Evolutionary conservation across 1,140 invertebrate genomes (phyloP), one percentile per base, ranked within the genome.

Genomic region (Cydia fagiglandana): DNA sequence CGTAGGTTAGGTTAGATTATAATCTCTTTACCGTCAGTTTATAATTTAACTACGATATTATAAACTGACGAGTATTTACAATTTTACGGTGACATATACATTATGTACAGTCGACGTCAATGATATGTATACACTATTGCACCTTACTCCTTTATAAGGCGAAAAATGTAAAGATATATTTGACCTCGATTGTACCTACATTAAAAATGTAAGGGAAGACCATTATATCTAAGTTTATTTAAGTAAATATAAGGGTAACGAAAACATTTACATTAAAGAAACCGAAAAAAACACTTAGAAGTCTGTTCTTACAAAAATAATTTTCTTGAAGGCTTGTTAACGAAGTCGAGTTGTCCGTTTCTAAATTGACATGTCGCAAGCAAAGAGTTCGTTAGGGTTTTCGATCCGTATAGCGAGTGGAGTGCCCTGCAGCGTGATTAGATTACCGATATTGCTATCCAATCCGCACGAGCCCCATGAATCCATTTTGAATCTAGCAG

Each of bases 321-420:
- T 53, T 17, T n/a, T 17, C 50, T 53, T n/a, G 50, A n/a, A 53
- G 13, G 50, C n/a, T 17, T n/a, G 50, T 53, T 53, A 53, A 53
- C 47, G 10, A 7, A 17, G 50, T 53, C 17, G 50, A n/a, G 12
- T 50, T 50, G 47, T 50, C 50, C 50, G 50, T 53, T 53, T 53
- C 17, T 6, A 1, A 53, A 3, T 4, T 17, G 50, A 53, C 50
- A n/a, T 53, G 41, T 53, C 50, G 50, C 50, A n/a, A 17, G 50
- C 13, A n/a, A 53, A 53, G 50, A 53, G 50, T 53, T 53, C 50
- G 50, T 53, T 53, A 53, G 50, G 7, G 50, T 53, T 53, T n/a
- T n/a, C 4, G 50, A 17, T 45, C 41, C 12, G 41, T 12, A 12
- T 45, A n/a, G 50, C 15, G 50, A 53, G 15, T 53, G n/a, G 50